These are phyloP conservation scores for Monomorium pharaonis DNA, from an alignment of 1,140 invertebrate species.

Conservation along the genomic window DNA sequence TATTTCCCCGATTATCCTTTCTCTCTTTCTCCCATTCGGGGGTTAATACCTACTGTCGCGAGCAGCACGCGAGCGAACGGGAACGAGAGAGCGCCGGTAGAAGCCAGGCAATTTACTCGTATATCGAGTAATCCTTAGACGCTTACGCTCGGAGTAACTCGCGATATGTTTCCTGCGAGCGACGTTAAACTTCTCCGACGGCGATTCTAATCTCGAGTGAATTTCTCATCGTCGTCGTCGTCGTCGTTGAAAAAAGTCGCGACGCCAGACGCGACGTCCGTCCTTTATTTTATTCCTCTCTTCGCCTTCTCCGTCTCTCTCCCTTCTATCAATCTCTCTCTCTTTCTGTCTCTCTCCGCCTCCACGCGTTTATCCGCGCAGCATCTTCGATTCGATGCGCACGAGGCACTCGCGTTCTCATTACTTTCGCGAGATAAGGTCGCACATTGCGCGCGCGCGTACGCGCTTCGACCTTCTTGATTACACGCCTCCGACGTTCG, in stretches of 20 bases:
- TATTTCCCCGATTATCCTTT: neutral
- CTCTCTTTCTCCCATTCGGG: no score
- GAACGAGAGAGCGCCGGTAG: no score
- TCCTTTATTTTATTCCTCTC: neutral
- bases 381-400: constrained; percentile 15
- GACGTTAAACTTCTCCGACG: constrained; percentile 10
- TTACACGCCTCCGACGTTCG: constrained; percentile 20
- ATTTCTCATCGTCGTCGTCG: neutral
- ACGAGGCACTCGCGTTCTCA: constrained; percentile 33
- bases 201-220: constrained; percentile 38
- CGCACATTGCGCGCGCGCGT: neutral
- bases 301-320: no score
- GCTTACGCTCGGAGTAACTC: neutral
- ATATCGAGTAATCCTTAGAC: constrained; percentile 16
- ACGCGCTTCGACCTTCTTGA: no score
- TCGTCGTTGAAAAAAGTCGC: neutral
- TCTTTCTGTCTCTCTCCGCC: neutral
- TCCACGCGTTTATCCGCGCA: constrained; percentile 26
- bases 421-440: constrained; percentile 55
- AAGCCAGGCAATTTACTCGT: constrained; percentile 27
- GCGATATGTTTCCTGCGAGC: constrained; percentile 15
- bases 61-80: neutral
- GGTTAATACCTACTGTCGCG: neutral
- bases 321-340: no score
- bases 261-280: neutral